These are phyloP conservation scores for Sylvia borin DNA, from an alignment of 2,797 vertebrate species.

Conservation along the genomic window DNA sequence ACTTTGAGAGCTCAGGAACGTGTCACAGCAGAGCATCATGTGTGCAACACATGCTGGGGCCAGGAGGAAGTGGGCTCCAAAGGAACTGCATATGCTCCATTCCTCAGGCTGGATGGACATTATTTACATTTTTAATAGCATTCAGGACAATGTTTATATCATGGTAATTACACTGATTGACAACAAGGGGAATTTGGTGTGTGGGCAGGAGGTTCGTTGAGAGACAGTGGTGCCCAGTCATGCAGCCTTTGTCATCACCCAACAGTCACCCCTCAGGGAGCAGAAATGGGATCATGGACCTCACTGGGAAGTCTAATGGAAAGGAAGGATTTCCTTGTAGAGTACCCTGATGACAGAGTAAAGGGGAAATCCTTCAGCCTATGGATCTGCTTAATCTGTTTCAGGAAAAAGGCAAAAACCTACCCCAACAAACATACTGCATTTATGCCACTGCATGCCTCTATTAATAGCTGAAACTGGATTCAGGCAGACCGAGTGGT, in stretches of 20 bases:
- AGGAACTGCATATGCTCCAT: background rate
- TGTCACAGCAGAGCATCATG: background rate
- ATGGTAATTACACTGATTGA: background rate
- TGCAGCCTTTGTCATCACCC: background rate
- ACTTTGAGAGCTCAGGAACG: background rate
- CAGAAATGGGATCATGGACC: background rate
- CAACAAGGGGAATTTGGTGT: background rate
- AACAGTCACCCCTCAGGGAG: background rate
- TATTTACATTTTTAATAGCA: background rate
- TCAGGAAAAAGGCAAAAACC: background rate
- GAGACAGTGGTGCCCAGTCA: background rate
- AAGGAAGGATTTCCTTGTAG: background rate
- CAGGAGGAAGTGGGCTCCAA: background rate
- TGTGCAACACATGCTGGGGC: background rate
- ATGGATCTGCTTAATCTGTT: background rate
- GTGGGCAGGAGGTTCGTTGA: background rate
- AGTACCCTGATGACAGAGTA: background rate
- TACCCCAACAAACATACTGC: background rate
- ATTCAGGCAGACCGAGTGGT: background rate
- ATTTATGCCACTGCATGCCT: background rate
- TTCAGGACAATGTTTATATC: background rate
- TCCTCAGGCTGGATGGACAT: background rate
- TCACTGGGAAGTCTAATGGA: background rate
- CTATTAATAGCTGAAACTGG: background rate
- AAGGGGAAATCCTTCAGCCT: background rate